Evolutionary conservation across 2,888 invertebrate genomes (phyloP).

Genomic region (Sesia bembeciformis): DNA sequence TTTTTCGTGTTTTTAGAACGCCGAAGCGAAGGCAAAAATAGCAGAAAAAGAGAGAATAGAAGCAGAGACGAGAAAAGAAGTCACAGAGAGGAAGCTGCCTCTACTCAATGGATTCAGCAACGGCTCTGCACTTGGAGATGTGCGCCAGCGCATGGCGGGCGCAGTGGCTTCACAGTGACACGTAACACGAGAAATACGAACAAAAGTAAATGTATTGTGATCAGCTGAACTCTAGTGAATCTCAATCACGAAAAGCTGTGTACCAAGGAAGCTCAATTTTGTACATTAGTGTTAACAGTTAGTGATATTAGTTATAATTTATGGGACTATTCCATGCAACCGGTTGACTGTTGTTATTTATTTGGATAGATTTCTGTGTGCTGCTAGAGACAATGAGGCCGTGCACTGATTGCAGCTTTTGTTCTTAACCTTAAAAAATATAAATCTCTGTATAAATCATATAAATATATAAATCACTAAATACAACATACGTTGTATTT

Average conservation of each 20-base stretch:
- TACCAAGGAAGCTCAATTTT: slow-evolving; percentile 37
- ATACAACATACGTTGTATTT: too few species aligned
- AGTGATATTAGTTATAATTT: slow-evolving; percentile 35
- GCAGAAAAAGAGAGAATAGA: slow-evolving; percentile 12
- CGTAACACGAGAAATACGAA: neutral
- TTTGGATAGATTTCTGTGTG: neutral
- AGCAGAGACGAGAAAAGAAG: slow-evolving; percentile 18
- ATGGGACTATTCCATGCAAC: slow-evolving; percentile 1
- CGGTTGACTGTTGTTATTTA: slow-evolving; percentile 2
- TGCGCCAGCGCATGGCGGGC: slow-evolving; percentile 61
- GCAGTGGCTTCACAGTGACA: slow-evolving; percentile 62
- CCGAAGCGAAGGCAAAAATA: slow-evolving; percentile 35
- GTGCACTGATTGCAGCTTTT: too few species aligned
- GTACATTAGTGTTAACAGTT: slow-evolving; percentile 15
- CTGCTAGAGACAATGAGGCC: neutral
- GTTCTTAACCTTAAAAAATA: too few species aligned
- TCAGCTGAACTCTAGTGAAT: neutral
- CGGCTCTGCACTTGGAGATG: slow-evolving; percentile 49
- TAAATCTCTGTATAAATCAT: too few species aligned
- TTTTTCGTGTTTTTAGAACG: slow-evolving; percentile 17
- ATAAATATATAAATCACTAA: too few species aligned
- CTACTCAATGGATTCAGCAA: slow-evolving; percentile 61
- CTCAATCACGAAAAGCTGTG: neutral
- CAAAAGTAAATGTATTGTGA: neutral
- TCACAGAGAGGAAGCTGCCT: slow-evolving; percentile 49